Base-by-base conservation (phyloP, 2,888 invertebrate species). In the Thereva nobilitata region DNA sequence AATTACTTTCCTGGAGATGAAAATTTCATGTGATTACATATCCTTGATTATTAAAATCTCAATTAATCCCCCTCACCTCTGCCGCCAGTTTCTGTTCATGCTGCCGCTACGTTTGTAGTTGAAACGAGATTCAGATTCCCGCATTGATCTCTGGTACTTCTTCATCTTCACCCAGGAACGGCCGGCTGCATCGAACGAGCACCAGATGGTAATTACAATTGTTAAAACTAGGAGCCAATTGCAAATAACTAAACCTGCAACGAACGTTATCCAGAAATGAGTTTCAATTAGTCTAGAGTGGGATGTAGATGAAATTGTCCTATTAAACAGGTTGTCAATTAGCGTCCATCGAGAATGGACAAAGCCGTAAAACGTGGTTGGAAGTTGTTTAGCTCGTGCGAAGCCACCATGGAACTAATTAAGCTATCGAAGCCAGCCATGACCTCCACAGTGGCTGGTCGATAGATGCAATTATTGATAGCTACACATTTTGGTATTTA, bases 141-240 rank as follows among this genome's bases (percentile, higher is more conserved):
- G 85, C 86, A 91, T 87, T 71, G 91, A 92, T 70, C 91, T 85
- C 79, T 93, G 92, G 79, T 91, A 93, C 74, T 91, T 86, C 79
- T 92, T 92, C 91, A 93, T 91, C 82, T 93, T 92, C 37, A 93
- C 92, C 93, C 93, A 93, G 55, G 91, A 91, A 61, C 91, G 83
- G 10, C 93, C 93, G n/a, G 92, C 93, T 1, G 90, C 85, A 81
- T 93, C 93, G 80, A 90, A 93, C 3, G 90, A 90, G 80, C 93
- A 93, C 91, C 92, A 93, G 42, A 91, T 87, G 4, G 91, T 91
- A 72, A 91, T 85, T 70, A 91, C 76, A 63, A 91, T 86, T 67
- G 88, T 87, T 66, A 90, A 83, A 69, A 91, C 78, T 70, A 92
- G 85, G 72, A 88, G 85, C 87, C 89, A 90, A 79, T 90, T 92